Conservation (phyloP, 2,113 vertebrate species). For the Pachycephala philippinensis region DNA sequence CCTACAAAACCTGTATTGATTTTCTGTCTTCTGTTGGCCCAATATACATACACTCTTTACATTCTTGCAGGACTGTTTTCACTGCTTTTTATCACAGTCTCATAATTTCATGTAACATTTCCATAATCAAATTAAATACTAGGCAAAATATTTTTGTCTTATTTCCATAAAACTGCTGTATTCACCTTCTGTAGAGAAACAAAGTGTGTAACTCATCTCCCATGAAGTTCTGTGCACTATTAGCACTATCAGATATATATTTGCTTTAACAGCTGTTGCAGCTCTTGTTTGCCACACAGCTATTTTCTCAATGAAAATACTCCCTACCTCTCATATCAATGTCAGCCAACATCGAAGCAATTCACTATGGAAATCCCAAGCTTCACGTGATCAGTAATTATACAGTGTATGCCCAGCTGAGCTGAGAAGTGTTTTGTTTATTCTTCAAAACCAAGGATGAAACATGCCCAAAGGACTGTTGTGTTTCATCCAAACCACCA, state of each 20-base stretch:
- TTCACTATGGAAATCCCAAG: not conserved
- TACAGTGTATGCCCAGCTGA: not conserved
- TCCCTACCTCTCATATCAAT: fast-evolving
- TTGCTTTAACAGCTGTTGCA: not conserved
- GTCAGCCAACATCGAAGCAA: not conserved
- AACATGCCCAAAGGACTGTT: not conserved
- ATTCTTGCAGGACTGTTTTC: not conserved
- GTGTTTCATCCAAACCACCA: not conserved
- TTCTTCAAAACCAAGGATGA: not conserved
- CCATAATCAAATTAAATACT: not conserved
- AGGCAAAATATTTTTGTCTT: not conserved
- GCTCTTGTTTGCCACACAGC: not conserved
- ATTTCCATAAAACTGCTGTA: not conserved
- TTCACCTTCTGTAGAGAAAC: not conserved
- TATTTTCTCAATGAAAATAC: not conserved
- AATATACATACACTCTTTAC: fast-evolving
- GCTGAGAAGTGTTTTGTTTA: not conserved
- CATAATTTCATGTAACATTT: not conserved
- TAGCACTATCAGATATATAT: not conserved
- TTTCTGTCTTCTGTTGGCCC: not conserved
- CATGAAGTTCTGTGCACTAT: not conserved
- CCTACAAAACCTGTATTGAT: not conserved
- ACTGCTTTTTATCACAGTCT: not conserved
- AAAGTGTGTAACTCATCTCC: not conserved
- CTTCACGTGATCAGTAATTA: not conserved